Evolutionary conservation across 1,140 invertebrate genomes (phyloP).

Genomic region (Camponotus floridanus): DNA sequence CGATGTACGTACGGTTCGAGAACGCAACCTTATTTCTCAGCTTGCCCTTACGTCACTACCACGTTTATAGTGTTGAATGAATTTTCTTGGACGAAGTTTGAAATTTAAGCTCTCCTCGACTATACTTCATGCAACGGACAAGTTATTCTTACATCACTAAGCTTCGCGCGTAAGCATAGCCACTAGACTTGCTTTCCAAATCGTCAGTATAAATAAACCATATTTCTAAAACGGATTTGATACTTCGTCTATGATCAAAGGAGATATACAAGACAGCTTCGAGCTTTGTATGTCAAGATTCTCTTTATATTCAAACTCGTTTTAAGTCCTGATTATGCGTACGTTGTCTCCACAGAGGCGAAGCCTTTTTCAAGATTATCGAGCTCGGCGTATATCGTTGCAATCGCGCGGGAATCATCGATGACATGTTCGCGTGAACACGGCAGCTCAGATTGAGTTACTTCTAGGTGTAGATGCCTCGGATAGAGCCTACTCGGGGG

Average conservation of each 20-base stretch:
- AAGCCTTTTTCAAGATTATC: conserved; percentile 9
- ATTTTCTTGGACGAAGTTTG: background rate
- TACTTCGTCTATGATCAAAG: background rate
- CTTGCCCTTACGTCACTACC: background rate
- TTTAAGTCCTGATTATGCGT: conserved; percentile 49
- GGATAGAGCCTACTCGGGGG: conserved; percentile 81
- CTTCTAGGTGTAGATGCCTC: conserved; percentile 84
- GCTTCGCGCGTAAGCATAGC: background rate
- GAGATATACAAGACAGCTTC: background rate
- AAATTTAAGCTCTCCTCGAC: conserved; percentile 19
- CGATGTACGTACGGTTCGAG: background rate
- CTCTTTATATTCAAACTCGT: background rate
- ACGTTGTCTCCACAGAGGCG: background rate
- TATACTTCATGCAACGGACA: background rate
- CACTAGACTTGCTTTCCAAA: background rate
- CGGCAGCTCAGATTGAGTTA: conserved; percentile 84
- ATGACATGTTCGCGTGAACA: conserved; percentile 60
- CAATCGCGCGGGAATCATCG: conserved; percentile 3
- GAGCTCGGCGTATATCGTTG: conserved; percentile 4
- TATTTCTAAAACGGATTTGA: background rate
- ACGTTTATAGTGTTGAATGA: background rate
- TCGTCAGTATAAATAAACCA: conserved; percentile 26
- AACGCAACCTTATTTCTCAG: background rate
- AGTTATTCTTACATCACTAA: background rate
- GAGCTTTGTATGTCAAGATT: background rate